These are phyloP conservation scores for Sphaerodactylus townsendi DNA, from an alignment of 2,113 vertebrate genomes.

Conservation along the genomic window DNA sequence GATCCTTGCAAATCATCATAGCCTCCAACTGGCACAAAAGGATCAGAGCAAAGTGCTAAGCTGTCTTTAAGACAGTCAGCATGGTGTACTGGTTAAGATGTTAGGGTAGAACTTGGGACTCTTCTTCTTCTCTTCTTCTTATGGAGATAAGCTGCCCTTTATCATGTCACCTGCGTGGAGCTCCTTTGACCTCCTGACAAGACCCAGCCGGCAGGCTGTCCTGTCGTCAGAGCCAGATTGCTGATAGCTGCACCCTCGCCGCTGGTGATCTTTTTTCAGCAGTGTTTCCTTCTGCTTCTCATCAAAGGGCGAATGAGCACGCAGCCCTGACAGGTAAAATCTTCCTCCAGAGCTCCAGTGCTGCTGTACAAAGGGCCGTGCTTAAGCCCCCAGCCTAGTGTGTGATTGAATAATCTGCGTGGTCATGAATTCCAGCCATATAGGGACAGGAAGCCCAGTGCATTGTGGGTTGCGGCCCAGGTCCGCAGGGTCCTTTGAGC, in stretches of 20 bases:
- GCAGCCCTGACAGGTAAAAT: conserved; percentile 86
- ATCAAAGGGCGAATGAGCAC: conserved; percentile 82
- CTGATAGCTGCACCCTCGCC: conserved; percentile 70
- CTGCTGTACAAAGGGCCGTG: conserved; percentile 78
- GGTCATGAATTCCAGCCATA: conserved; percentile 88
- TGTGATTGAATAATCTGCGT: conserved; percentile 86
- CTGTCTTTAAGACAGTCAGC: too few relatives aligned
- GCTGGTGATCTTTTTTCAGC: conserved; percentile 73
- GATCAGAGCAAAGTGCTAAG: too few relatives aligned
- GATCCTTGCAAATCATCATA: too few relatives aligned
- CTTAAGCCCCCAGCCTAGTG: conserved; percentile 82
- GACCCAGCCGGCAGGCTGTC: conserved; percentile 55
- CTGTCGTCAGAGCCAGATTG: conserved; percentile 65
- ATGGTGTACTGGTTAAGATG: too few relatives aligned
- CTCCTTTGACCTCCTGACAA: conserved; percentile 38
- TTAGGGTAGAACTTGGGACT: too few relatives aligned
- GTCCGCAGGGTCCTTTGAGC: conserved; percentile 75
- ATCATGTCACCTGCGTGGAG: conserved; percentile 43
- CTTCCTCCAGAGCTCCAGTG: conserved; percentile 80
- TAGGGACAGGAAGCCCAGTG: conserved; percentile 84
- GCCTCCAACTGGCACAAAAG: too few relatives aligned
- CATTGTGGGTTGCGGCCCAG: conserved; percentile 72
- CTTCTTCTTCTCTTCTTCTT: conserved; percentile 45
- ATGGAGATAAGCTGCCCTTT: conserved; percentile 47
- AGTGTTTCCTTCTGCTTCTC: conserved; percentile 74